Base-by-base conservation (phyloP, 1,140 invertebrate species). In the Heliconius nattereri region DNA sequence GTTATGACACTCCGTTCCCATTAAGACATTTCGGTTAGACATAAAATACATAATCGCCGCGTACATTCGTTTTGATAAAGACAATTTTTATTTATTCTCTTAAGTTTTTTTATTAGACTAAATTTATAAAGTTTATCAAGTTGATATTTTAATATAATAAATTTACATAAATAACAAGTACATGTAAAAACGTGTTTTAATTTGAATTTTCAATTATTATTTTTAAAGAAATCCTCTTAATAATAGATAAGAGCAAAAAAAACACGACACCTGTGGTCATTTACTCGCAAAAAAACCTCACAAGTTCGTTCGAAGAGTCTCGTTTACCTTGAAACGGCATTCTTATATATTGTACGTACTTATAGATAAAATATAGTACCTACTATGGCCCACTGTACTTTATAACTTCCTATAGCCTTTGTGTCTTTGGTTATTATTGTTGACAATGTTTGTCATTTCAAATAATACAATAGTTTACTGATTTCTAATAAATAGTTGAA, bases 321-420 rank as follows among this genome's bases (percentile, higher is more conserved):
- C 40, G 87, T 76, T 88, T 80, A 85, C 87, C 87, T 88, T 88
- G 85, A 84, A 73, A 73, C 84, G n/a, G 71, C 87, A 87, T 87
- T 86, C 81, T 81, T 80, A 78, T 78, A 84, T 82, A 81, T 75
- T 82, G 52, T 66, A 66, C 60, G 3, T 66, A 66, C 60, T 26
- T 26, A 6, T 26, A 5, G 29, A 66, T 66, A 29, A 11, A 3
- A 26, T n/a, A n/a, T 9, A 60, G 40, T 45, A 45, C 13, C 13
- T 45, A 45, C 40, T 60, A 23, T 7, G 29, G 13, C 23, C 9
- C 26, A 66, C 57, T 26, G 23, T 66, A 23, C 13, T 66, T 29
- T 16, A 26, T 66, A 26, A 9, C 60, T 66, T 66, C 60, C 60
- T 26, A 23, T 19, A 26, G 23, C 60, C 13, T 66, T 66, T 26